A percentile compares a stretch with the other conserved stretches of the same genome.
These are phyloP conservation scores for Pentamera pediparva DNA, from an alignment of 53 echinoderm and acorn worm species.

Conservation along the genomic window DNA sequence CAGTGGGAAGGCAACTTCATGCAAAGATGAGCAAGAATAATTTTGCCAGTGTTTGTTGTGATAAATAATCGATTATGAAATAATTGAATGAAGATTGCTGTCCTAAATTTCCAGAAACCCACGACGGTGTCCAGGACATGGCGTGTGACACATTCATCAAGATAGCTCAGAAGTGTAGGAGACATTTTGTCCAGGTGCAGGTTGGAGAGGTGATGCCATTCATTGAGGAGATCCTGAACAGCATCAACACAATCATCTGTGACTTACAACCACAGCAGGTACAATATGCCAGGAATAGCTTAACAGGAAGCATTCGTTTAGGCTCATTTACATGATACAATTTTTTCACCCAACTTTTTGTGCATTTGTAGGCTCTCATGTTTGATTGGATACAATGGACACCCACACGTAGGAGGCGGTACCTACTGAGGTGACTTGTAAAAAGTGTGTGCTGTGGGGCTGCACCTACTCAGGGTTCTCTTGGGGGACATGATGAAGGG, in stretches of 20 bases:
- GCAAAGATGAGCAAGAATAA: too few relatives aligned
- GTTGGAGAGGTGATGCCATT: constrained; percentile 99
- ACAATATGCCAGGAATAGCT: neutral
- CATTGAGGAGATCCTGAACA: constrained; percentile 94
- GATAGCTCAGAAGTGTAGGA: constrained; percentile 93
- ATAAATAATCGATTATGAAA: neutral
- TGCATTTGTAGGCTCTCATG: too few relatives aligned
- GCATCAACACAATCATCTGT: constrained; percentile 94
- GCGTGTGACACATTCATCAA: constrained; percentile 99
- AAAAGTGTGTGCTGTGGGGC: too few relatives aligned
- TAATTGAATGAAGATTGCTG: too few relatives aligned
- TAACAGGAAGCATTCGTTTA: neutral
- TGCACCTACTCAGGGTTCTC: too few relatives aligned
- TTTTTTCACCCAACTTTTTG: too few relatives aligned
- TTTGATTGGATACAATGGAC: too few relatives aligned
- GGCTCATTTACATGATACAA: neutral
- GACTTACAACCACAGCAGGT: constrained; percentile 98
- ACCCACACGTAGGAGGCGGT: too few relatives aligned
- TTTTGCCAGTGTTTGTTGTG: neutral
- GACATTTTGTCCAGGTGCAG: constrained; percentile 98
- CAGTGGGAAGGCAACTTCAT: too few relatives aligned
- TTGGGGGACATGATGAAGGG: too few relatives aligned
- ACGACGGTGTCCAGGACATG: constrained; percentile 98
- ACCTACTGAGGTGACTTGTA: too few relatives aligned
- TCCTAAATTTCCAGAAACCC: constrained; percentile 60